Conservation (phyloP, 2,888 invertebrate species). For the Metellina segmentata region DNA sequence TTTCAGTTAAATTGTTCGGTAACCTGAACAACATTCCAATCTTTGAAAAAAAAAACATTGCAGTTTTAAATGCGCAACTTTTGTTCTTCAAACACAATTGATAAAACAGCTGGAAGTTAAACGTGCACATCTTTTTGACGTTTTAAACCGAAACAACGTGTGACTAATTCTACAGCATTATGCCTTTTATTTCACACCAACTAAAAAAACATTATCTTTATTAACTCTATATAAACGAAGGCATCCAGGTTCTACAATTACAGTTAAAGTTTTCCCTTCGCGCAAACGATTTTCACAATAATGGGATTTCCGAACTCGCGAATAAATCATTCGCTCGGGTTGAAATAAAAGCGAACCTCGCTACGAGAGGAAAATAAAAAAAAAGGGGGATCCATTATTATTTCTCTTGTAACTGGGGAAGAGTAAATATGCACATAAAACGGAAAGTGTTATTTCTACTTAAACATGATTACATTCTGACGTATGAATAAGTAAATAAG, state of each 20-base stretch:
- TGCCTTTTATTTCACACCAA: neutral
- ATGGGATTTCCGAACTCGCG: neutral
- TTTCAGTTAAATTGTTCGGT: no score
- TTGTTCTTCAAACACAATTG: no score
- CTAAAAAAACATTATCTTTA: neutral
- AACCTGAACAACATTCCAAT: no score
- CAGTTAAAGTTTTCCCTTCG: neutral
- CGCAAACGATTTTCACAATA: conserved; percentile 5
- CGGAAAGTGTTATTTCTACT: conserved; percentile 46
- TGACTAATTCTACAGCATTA: neutral
- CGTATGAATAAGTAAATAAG: conserved; percentile 15
- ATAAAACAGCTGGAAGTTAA: no score
- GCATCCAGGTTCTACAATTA: neutral
- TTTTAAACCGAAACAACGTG: neutral
- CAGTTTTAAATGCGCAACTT: no score
- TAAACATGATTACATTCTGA: conserved; percentile 50
- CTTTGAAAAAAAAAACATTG: no score
- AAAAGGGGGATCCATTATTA: neutral
- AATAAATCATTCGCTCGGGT: conserved; percentile 17
- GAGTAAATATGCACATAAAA: conserved; percentile 49
- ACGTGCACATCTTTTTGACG: no score
- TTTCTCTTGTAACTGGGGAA: neutral
- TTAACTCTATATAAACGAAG: neutral
- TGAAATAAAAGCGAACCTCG: neutral
- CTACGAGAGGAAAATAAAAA: neutral